Conservation (phyloP, 2,888 invertebrate genomes). For the Tenodera sinensis region DNA sequence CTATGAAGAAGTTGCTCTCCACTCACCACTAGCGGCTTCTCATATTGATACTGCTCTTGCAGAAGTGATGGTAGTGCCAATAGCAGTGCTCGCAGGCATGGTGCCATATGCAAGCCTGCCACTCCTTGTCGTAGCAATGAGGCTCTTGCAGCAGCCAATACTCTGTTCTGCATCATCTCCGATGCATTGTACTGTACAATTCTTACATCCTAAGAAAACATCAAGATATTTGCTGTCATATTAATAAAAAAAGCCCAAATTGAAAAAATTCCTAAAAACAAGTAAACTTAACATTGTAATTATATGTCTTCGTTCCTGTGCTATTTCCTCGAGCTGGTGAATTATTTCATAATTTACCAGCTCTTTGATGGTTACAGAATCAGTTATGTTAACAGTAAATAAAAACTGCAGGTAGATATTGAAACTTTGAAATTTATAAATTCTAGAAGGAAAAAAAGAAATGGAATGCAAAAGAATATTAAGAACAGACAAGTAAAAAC, state of each 20-base stretch:
- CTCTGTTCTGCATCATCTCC: slow-evolving; percentile 45
- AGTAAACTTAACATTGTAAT: too few relatives aligned
- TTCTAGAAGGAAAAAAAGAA: too few relatives aligned
- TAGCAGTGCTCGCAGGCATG: slow-evolving; percentile 51
- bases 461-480: too few relatives aligned
- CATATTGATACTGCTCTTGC: slow-evolving; percentile 51
- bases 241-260: too few relatives aligned
- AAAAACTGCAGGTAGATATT: too few relatives aligned
- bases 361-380: too few relatives aligned
- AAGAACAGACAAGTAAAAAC: too few relatives aligned
- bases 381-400: too few relatives aligned
- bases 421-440: too few relatives aligned
- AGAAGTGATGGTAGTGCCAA: slow-evolving; percentile 51
- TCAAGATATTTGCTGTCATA: background rate
- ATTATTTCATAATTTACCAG: too few relatives aligned
- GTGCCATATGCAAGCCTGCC: slow-evolving; percentile 51
- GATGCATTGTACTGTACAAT: slow-evolving; percentile 48
- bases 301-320: too few relatives aligned
- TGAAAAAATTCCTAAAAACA: background rate
- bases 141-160: slow-evolving; percentile 51
- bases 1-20: slow-evolving; percentile 59
- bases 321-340: too few relatives aligned
- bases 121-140: slow-evolving; percentile 52
- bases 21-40: slow-evolving; percentile 54
- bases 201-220: slow-evolving; percentile 44